Evolutionary conservation across 2,113 vertebrate species (phyloP).

Genomic region (Lethenteron reissneri): DNA sequence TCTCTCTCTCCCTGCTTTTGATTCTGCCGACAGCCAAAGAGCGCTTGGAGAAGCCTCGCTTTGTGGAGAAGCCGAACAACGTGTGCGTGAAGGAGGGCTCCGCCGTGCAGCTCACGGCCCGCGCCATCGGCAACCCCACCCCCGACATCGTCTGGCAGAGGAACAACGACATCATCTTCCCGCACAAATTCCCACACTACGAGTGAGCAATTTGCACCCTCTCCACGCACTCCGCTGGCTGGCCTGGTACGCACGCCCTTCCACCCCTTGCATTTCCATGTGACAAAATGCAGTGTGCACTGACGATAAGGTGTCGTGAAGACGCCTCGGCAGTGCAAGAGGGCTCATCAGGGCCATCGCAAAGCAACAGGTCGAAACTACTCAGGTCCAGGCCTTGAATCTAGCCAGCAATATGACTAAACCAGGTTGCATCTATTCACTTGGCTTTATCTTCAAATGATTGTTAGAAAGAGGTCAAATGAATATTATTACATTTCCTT

Average conservation of each 20-base stretch:
- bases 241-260: not conserved
- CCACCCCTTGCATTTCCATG: not conserved
- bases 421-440: no score
- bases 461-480: no score
- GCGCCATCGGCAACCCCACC: slow-evolving; percentile 74
- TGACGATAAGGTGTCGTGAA: not conserved
- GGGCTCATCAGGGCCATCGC: no score
- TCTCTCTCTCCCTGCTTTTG: no score
- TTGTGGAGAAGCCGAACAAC: slow-evolving; percentile 71
- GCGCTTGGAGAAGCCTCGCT: slow-evolving; percentile 56
- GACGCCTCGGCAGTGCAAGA: no score
- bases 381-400: no score
- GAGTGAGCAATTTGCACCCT: slow-evolving; percentile 26
- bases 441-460: no score
- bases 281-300: not conserved
- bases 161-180: slow-evolving; percentile 85
- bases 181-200: slow-evolving; percentile 77
- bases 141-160: slow-evolving; percentile 97
- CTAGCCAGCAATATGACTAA: no score
- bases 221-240: no score
- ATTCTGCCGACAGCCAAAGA: slow-evolving; percentile 40
- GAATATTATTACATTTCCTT: no score
- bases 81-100: slow-evolving; percentile 67
- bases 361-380: no score
- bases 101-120: slow-evolving; percentile 63